phyloP scores from a whole-genome alignment of 2,113 vertebrate species.

The Probosciger aterrimus region DNA sequence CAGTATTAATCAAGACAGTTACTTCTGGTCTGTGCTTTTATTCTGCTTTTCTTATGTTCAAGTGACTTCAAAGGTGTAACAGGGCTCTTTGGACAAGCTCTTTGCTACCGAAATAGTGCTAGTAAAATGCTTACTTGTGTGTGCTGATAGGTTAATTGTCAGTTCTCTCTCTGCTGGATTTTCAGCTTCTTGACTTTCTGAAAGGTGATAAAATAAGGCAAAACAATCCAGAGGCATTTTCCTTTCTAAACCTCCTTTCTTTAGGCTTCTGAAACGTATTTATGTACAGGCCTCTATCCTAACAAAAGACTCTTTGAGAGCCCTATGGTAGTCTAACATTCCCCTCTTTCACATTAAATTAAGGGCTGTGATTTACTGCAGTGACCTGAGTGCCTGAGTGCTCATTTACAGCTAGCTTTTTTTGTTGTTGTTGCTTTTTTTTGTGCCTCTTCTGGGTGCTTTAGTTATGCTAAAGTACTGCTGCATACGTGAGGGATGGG shows the following conservation, averaged over 20 bases:
- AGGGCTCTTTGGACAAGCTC: neutral
- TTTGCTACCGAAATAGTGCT: neutral
- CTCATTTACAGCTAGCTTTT: neutral
- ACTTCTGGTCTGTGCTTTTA: neutral
- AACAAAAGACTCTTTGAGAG: constrained; percentile 39
- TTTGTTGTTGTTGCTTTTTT: too few relatives aligned
- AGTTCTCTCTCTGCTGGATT: neutral
- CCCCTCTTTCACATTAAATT: constrained; percentile 26
- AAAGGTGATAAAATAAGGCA: constrained; percentile 24
- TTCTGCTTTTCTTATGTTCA: neutral
- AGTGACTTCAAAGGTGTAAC: neutral
- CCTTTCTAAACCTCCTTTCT: constrained; percentile 25
- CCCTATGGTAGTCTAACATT: neutral
- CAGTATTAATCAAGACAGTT: neutral
- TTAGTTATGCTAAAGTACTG: neutral
- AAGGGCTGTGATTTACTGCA: constrained; percentile 23
- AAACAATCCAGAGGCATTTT: neutral
- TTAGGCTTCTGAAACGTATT: neutral
- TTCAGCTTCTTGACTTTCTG: neutral
- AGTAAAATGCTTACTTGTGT: neutral
- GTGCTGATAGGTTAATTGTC: neutral
- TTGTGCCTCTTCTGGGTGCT: neutral
- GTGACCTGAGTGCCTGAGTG: neutral
- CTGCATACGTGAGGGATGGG: neutral
- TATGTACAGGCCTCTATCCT: constrained; percentile 2